Evolutionary conservation across 2,113 vertebrate genomes (phyloP).

Genomic region (Okapia johnstoni): DNA sequence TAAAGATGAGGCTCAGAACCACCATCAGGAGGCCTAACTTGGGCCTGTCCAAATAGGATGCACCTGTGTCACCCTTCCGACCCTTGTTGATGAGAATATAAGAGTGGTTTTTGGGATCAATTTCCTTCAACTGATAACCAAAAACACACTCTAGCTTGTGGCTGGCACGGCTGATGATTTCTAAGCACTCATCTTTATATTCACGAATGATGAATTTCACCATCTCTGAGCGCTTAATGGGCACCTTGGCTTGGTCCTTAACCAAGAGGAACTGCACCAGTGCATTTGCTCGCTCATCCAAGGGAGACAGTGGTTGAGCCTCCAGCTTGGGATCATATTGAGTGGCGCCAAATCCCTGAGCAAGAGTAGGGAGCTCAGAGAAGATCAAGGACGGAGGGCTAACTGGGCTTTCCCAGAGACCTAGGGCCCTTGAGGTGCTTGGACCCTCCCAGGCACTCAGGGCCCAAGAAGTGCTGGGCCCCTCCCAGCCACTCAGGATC

Average conservation of each 20-base stretch:
- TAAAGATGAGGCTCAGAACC: conserved; percentile 90
- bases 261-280: conserved; percentile 90
- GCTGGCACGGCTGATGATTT: conserved; percentile 79
- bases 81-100: conserved; percentile 87
- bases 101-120: conserved; percentile 83
- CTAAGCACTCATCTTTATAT: conserved; percentile 79
- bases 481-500: conserved; percentile 39
- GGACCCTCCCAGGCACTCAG: conserved; percentile 56
- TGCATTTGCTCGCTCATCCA: conserved; percentile 78
- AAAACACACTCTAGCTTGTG: conserved; percentile 86
- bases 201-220: conserved; percentile 85
- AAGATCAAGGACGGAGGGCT: not conserved
- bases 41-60: conserved; percentile 73
- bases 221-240: conserved; percentile 84
- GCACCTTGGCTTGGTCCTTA: conserved; percentile 90
- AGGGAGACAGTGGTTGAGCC: not conserved
- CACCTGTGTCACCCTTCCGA: not conserved
- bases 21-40: conserved; percentile 87
- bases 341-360: not conserved
- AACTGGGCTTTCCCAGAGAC: not conserved
- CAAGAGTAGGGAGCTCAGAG: not conserved
- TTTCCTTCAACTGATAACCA: conserved; percentile 87
- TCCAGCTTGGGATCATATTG: not conserved
- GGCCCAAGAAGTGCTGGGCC: conserved; percentile 16
- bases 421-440: not conserved